Evolutionary conservation across 2,797 vertebrate species (phyloP).

Genomic region (Brotogeris chrysoptera): DNA sequence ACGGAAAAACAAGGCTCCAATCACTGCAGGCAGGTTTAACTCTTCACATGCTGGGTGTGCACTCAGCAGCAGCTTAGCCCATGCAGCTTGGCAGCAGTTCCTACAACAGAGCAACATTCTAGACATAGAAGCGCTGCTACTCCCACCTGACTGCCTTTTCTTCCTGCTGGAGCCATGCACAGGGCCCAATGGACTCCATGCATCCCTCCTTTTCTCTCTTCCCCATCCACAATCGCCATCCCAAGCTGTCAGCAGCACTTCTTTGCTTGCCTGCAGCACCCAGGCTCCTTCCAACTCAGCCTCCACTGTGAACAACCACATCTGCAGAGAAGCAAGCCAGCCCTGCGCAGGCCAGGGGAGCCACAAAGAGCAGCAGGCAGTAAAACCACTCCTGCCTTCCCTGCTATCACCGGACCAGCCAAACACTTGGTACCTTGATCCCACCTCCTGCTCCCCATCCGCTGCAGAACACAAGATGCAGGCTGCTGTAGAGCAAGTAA

Average conservation of each 20-base stretch:
- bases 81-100: not conserved
- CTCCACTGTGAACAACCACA: not conserved
- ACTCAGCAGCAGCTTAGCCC: not conserved
- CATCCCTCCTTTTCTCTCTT: not conserved
- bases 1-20: not conserved
- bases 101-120: not conserved
- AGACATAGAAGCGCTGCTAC: not conserved
- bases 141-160: not conserved
- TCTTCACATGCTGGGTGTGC: not conserved
- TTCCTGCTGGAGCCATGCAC: not conserved
- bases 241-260: not conserved
- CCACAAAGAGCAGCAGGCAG: not conserved
- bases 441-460: not conserved
- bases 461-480: not conserved
- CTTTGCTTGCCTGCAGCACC: not conserved
- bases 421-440: not conserved
- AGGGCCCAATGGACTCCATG: not conserved
- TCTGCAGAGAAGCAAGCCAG: not conserved
- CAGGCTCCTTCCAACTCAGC: not conserved
- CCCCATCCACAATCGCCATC: not conserved
- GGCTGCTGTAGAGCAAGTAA: not conserved
- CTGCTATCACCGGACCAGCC: not conserved
- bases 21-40: not conserved
- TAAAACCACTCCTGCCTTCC: not conserved
- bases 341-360: not conserved